Evolutionary conservation across 2,888 invertebrate genomes (phyloP), one percentile per base, ranked within the genome.

Genomic region (Colostygia pectinataria): DNA sequence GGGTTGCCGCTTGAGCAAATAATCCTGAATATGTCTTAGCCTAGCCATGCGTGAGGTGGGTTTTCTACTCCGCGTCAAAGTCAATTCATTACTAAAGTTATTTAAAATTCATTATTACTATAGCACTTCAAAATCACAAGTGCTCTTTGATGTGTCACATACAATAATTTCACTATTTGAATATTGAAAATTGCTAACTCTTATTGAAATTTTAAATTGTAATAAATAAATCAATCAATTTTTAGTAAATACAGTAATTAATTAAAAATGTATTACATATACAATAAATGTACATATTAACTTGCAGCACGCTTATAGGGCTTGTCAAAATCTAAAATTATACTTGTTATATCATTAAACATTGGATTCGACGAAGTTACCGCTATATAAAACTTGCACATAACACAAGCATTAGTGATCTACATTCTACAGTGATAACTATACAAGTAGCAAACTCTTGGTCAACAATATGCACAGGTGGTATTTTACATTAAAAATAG

Each of bases 1-100:
- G 64, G n/a, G 73, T 86, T 89, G 89, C 87, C 79, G 74, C 85
- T 90, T 90, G 89, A 90, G 89, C 89, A 89, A 89, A 86, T 82
- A 78, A 85, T 83, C 80, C 79, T 75, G 83, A 83, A 76, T 71
- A 76, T 68, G 70, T 65, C 74, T 74, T 80, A 80, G 75, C 80
- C 85, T 86, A 87, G 83, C 81, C 80, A 82, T 87, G 83, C 77
- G 82, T 79, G 80, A 81, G 85, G 86, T 82, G 86, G 87, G 85
- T 70, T 74, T 65, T 75, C 85, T 86, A 85, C 77, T 71, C 72
- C 77, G 78, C 80, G 68, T 65, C 68, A 69, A 56, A 63, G 61
- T 69, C 65, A 60, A 59, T 61, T 48, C 68, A 65, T 68, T 70
- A 69, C 76, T 76, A 66, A 65, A 58, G 62, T 65, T 66, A 52